Percentiles rank a stretch among this genome's conserved stretches.
Evolutionary conservation across 2,113 vertebrate species (phyloP).

Genomic region (Glaucidium brasilianum): DNA sequence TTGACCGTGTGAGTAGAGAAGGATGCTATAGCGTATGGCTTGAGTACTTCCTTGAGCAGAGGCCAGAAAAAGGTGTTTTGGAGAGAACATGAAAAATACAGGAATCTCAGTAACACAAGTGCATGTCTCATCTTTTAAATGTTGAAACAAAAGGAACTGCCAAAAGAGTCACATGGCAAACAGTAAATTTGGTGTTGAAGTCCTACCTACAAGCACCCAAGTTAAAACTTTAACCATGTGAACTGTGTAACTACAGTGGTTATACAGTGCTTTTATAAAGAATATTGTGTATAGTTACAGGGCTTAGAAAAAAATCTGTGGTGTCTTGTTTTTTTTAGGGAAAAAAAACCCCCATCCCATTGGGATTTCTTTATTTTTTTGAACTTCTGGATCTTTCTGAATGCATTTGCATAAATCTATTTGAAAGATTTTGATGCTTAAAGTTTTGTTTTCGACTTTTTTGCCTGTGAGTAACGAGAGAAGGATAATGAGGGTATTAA

Average conservation of each 20-base stretch:
- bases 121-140: neutral
- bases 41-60: neutral
- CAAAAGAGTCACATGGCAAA: neutral
- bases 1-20: neutral
- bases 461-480: neutral
- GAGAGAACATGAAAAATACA: neutral
- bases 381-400: slow-evolving; percentile 47
- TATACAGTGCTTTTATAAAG: slow-evolving; percentile 15
- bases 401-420: neutral
- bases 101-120: neutral
- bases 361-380: slow-evolving; percentile 44
- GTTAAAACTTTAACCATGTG: neutral
- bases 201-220: neutral
- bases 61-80: neutral
- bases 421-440: neutral
- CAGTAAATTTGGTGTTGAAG: neutral
- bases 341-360: neutral
- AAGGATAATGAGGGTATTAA: neutral
- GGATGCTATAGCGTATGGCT: fast-evolving
- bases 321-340: slow-evolving; percentile 11
- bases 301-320: slow-evolving; percentile 22
- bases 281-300: slow-evolving; percentile 23
- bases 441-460: neutral
- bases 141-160: neutral
- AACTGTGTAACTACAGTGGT: slow-evolving; percentile 20